A percentile compares a stretch with the other conserved stretches of the same genome.
Conservation (phyloP, 2,113 vertebrate genomes). For the Donacobius atricapilla region DNA sequence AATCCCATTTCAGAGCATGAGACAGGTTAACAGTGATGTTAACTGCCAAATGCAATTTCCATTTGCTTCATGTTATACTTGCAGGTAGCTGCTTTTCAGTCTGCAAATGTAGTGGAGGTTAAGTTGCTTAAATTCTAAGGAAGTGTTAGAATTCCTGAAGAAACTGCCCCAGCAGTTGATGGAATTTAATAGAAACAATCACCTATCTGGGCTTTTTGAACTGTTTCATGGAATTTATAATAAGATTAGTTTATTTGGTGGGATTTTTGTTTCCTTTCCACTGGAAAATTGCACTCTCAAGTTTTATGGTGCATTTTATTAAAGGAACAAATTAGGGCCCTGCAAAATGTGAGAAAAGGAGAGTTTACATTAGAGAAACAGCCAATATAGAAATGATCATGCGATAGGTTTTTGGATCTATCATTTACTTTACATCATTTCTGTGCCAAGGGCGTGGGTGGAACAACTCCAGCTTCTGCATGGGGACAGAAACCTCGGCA, state of each 20-base stretch:
- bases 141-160: background rate
- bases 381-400: background rate
- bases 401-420: background rate
- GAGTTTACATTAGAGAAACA: background rate
- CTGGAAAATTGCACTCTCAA: background rate
- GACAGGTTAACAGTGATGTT: background rate
- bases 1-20: background rate
- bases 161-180: background rate
- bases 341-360: background rate
- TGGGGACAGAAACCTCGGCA: background rate
- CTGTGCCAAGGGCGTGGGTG: background rate
- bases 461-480: conserved; percentile 7
- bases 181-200: background rate
- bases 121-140: background rate
- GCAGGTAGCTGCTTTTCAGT: background rate
- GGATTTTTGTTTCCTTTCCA: background rate
- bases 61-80: background rate
- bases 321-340: background rate
- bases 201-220: background rate
- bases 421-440: background rate
- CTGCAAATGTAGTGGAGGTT: background rate
- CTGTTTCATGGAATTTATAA: background rate
- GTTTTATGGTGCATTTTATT: background rate
- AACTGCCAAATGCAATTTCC: background rate
- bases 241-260: background rate